Percentiles rank a stretch among this genome's conserved stretches.
These are phyloP conservation scores for Anhinga rufa DNA, from an alignment of 2,113 vertebrate species.

Conservation along the genomic window DNA sequence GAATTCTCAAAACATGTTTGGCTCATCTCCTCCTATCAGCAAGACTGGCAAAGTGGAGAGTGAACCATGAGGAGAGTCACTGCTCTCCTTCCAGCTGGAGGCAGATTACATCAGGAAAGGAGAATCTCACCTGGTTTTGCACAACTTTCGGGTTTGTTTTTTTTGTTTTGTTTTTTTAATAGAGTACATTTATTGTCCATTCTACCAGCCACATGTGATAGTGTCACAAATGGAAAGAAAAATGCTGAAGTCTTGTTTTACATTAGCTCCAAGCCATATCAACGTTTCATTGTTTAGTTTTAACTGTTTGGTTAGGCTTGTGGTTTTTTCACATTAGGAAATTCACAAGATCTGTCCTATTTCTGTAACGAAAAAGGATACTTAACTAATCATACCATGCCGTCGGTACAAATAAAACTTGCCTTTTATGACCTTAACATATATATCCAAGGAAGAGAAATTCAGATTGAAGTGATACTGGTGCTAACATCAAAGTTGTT, in stretches of 20 bases:
- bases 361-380: not conserved
- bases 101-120: not conserved
- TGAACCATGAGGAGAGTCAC: accelerated
- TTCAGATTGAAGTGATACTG: not conserved
- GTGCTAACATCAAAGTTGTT: not conserved
- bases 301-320: not conserved
- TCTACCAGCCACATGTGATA: not conserved
- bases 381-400: not conserved
- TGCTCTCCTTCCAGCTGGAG: not conserved
- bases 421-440: not conserved
- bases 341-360: not conserved
- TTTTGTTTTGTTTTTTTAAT: not conserved
- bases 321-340: not conserved
- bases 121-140: not conserved
- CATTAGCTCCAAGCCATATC: not conserved
- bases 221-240: not conserved
- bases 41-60: accelerated
- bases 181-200: not conserved
- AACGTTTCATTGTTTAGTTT: not conserved
- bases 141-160: not conserved
- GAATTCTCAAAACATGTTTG: not conserved
- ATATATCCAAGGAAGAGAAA: not conserved
- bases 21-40: accelerated
- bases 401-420: not conserved
- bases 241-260: not conserved